Evolutionary conservation across 2,797 vertebrate species (phyloP).

Genomic region (Falco rusticolus): DNA sequence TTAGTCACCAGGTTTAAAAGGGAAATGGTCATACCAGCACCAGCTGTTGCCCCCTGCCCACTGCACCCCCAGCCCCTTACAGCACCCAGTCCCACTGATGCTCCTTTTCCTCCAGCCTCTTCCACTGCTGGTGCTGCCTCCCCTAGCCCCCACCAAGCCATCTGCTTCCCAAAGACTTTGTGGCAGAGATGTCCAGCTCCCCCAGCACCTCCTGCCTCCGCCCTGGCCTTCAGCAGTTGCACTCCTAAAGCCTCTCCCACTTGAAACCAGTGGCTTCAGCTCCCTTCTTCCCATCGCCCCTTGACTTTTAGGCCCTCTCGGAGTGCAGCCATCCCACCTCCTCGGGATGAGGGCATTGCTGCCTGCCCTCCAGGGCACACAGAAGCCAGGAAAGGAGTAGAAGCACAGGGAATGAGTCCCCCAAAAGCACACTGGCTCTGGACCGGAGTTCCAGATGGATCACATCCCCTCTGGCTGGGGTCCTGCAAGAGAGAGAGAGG

Average conservation of each 20-base stretch:
- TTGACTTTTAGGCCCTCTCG: not conserved
- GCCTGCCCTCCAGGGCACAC: not conserved
- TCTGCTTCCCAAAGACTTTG: not conserved
- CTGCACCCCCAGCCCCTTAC: not conserved
- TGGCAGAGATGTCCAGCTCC: not conserved
- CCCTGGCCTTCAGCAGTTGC: not conserved
- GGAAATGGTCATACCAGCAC: not conserved
- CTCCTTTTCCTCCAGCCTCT: not conserved
- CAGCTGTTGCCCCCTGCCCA: not conserved
- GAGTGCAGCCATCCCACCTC: not conserved
- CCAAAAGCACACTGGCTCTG: not conserved
- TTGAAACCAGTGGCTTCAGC: not conserved
- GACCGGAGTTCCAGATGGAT: not conserved
- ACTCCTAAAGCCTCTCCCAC: not conserved
- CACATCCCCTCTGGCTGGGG: not conserved
- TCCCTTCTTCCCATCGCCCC: not conserved
- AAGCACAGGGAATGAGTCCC: not conserved
- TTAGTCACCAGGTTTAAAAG: not conserved
- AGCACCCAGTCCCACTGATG: not conserved
- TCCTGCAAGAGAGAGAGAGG: not conserved
- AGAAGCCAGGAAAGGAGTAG: not conserved
- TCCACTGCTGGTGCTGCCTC: not conserved
- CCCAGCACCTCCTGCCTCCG: not conserved
- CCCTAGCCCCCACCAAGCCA: not conserved
- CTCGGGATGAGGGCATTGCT: not conserved